Conservation (phyloP, 2,888 invertebrate genomes). For the Catocala nupta region DNA sequence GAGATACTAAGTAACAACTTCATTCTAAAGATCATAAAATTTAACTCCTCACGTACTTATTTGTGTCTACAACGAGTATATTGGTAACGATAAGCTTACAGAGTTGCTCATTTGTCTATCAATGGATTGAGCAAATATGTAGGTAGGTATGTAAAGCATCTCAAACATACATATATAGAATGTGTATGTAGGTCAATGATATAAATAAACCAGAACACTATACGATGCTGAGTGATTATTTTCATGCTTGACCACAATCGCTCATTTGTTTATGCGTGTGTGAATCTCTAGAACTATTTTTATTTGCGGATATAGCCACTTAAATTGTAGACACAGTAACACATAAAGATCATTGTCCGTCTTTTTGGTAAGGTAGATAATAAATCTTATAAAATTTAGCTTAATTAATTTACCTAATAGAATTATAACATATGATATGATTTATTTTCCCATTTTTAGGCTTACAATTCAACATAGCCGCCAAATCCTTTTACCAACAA, state of each 20-base stretch:
- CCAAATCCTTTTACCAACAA: too few species aligned
- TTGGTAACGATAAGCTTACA: neutral
- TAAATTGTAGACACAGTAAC: neutral
- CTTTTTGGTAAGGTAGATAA: neutral
- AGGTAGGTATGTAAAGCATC: slow-evolving; percentile 1
- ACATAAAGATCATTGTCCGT: neutral
- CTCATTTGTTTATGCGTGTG: slow-evolving; percentile 19
- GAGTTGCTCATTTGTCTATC: slow-evolving; percentile 12
- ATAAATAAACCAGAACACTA: slow-evolving; percentile 37
- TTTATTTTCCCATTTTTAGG: too few species aligned
- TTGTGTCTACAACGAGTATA: neutral
- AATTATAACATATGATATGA: too few species aligned
- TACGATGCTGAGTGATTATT: slow-evolving; percentile 20
- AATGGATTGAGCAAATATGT: slow-evolving; percentile 10
- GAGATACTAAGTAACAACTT: slow-evolving; percentile 2
- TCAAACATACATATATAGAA: slow-evolving; percentile 11
- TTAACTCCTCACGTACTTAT: neutral
- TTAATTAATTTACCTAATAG: too few species aligned
- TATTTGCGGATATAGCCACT: neutral
- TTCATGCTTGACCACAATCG: slow-evolving; percentile 22
- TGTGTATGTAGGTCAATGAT: slow-evolving; percentile 34
- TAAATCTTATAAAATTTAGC: too few species aligned
- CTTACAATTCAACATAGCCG: too few species aligned
- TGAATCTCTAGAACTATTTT: neutral
- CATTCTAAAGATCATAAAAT: slow-evolving; percentile 5